A percentile compares a stretch with the other conserved stretches of the same genome.
phyloP scores from a whole-genome alignment of 2,797 vertebrate genomes.

The Bradypodion pumilum region DNA sequence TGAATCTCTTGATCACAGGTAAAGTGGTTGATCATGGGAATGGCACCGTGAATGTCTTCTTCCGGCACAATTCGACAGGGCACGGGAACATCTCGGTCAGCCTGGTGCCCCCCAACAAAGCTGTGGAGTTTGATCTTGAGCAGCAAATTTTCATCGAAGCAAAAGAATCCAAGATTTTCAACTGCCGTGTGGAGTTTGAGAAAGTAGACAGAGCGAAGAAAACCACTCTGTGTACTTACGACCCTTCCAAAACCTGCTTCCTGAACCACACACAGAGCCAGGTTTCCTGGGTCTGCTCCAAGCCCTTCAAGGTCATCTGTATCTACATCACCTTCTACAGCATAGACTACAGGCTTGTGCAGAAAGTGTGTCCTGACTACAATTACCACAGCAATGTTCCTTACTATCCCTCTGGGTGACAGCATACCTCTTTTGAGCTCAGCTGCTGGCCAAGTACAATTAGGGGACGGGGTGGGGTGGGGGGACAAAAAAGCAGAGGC shows the following conservation, averaged over 20 bases:
- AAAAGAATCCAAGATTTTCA: slow-evolving; percentile 98
- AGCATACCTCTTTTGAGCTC: slow-evolving; percentile 27
- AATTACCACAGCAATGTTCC: slow-evolving; percentile 93
- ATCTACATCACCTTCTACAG: slow-evolving; percentile 99
- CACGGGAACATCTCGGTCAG: slow-evolving; percentile 97
- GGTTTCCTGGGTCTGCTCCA: slow-evolving; percentile 96
- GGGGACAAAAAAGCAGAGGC: not conserved
- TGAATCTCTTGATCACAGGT: slow-evolving; percentile 95
- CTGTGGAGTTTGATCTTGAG: slow-evolving; percentile 94
- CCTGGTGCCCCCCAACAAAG: slow-evolving; percentile 93
- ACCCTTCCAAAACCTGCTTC: slow-evolving; percentile 95
- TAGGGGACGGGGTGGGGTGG: not conserved
- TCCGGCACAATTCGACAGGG: slow-evolving; percentile 95
- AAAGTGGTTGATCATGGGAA: slow-evolving; percentile 98
- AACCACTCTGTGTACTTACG: slow-evolving; percentile 93
- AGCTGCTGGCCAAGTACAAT: slow-evolving; percentile 20
- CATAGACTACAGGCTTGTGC: slow-evolving; percentile 94
- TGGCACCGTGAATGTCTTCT: slow-evolving; percentile 95
- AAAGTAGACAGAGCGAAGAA: slow-evolving; percentile 93
- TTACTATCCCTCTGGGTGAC: slow-evolving; percentile 92
- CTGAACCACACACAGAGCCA: slow-evolving; percentile 95
- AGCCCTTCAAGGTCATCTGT: slow-evolving; percentile 95
- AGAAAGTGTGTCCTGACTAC: slow-evolving; percentile 97
- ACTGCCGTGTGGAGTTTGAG: slow-evolving; percentile 95
- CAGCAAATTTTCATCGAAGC: slow-evolving; percentile 96